Percentiles rank a stretch among this genome's conserved stretches.
Evolutionary conservation across 53 echinoderm and acorn worm genomes (phyloP).

Genomic region (Henricia sp.): DNA sequence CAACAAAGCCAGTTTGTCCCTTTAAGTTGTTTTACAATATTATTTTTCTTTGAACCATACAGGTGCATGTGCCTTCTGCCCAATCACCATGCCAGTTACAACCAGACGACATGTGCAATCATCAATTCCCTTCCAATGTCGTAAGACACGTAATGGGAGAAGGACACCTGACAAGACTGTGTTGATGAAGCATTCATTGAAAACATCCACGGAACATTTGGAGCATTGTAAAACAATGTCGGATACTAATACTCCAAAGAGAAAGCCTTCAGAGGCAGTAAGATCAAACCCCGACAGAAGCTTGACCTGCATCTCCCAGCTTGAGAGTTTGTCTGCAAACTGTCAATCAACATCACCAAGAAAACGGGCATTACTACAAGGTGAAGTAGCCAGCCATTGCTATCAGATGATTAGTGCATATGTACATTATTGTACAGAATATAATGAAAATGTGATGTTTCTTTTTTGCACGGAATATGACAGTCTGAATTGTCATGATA

Average conservation of each 20-base stretch:
- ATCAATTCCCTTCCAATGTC: constrained; percentile 61
- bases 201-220: background rate
- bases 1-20: too few species aligned
- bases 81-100: constrained; percentile 66
- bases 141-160: constrained; percentile 63
- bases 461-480: background rate
- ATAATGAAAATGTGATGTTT: background rate
- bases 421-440: too few species aligned
- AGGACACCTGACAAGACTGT: background rate
- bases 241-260: background rate
- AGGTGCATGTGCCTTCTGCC: too few species aligned
- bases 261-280: background rate
- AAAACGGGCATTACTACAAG: constrained; percentile 40
- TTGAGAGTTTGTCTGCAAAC: background rate
- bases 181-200: background rate
- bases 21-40: too few species aligned
- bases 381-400: too few species aligned
- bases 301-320: background rate
- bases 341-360: constrained; percentile 22
- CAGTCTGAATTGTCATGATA: background rate
- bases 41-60: too few species aligned
- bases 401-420: too few species aligned
- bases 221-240: background rate
- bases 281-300: background rate
- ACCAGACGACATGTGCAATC: constrained; percentile 71